phyloP scores from a whole-genome alignment of 2,888 invertebrate genomes.

The Polyommatus iphigenia region DNA sequence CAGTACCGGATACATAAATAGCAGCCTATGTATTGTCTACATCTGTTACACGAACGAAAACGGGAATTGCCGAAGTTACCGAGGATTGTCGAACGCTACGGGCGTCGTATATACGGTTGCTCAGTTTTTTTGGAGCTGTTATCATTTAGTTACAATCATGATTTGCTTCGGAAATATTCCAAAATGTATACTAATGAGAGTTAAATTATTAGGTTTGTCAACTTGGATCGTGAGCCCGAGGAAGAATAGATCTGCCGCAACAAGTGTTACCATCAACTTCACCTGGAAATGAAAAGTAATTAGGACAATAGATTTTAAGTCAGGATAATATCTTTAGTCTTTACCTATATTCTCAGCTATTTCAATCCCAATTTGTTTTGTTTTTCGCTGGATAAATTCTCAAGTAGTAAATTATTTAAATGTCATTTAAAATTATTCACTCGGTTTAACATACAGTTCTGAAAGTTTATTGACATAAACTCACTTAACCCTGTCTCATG shows the following conservation, averaged over 20 bases:
- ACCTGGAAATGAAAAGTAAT: background rate
- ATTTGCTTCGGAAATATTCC: background rate
- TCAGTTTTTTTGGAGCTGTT: too few species aligned
- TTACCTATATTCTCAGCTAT: background rate
- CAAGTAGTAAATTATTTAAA: background rate
- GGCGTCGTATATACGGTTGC: too few species aligned
- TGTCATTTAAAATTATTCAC: background rate
- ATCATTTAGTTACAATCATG: too few species aligned
- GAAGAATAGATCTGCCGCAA: background rate
- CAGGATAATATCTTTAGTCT: background rate
- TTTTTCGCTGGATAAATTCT: background rate
- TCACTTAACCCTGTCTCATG: background rate
- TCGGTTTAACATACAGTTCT: background rate
- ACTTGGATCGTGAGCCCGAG: background rate
- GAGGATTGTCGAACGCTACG: too few species aligned
- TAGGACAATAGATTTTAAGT: background rate
- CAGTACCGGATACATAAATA: too few species aligned
- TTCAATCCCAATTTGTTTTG: background rate
- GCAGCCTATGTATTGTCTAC: too few species aligned
- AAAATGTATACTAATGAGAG: background rate
- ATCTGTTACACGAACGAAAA: too few species aligned
- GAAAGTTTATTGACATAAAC: constrained; percentile 5
- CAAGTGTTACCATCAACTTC: background rate
- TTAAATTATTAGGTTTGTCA: background rate
- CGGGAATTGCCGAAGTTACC: too few species aligned